Evolutionary conservation across 2,888 invertebrate species (phyloP), one percentile per base, ranked within the genome.

Genomic region (Cryptocephalus primarius): DNA sequence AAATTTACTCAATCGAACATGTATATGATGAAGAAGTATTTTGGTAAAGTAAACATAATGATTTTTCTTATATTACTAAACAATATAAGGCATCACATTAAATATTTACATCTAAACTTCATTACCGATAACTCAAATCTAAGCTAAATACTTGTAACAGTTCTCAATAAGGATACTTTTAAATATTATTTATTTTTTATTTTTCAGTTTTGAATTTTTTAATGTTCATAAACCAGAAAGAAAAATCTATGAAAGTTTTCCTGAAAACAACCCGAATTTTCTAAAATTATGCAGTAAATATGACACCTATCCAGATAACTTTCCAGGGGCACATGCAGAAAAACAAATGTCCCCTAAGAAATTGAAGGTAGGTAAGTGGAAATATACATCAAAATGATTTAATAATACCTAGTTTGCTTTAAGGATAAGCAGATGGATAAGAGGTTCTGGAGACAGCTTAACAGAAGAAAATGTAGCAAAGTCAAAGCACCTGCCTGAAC

Each of bases 401-500:
- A 32, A 10, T 44, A 13, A 33, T 45, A 2, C 22, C 22, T 22
- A 40, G 39, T 51, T 47, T 44, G 48, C 43, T 75, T 74, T 45
- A 72, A 85, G 85, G 85, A 85, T 63, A 85, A 83, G 69, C 81
- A 83, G 64, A 71, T 85, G 67, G 85, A 86, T 67, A 79, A 83
- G 66, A 74, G 85, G 62, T 83, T 86, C 67, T 85, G 85, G 85
- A 85, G 84, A 71, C 85, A 86, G 68, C 76, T 86, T 60, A 82
- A 80, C 57, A 81, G 80, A 73, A 76, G 85, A 68, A 79, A 82
- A 59, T 63, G 53, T 59, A 60, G 60, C 48, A 60, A 59, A 55
- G 55, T 59, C 45, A 58, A 60, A 54, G 40, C 48, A 46, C 56
- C 62, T 57, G 62, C 61, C 62, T 63, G 62, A 53, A n/a, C 10